Base-by-base conservation (phyloP, 2,113 vertebrate species). In the Steatornis caripensis region DNA sequence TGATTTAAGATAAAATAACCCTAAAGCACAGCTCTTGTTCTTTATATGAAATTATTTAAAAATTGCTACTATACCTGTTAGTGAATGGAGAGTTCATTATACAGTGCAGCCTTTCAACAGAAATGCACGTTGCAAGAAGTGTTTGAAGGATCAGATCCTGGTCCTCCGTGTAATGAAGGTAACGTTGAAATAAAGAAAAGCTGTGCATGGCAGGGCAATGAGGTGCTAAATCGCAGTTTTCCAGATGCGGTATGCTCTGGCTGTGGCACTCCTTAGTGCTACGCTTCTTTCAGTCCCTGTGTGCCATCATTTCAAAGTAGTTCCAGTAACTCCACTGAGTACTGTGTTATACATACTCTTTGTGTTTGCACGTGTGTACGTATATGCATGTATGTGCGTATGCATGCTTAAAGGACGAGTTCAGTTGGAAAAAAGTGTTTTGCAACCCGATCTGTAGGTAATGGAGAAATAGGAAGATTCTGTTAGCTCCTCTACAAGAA, bases 191-290 rank as follows among this genome's bases (percentile, higher is more conserved):
- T 43, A 48, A 54, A 71, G 23, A 51, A 74, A 51, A 37, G 41
- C 27, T 39, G 7, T 16, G 5, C 45, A 3, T 11, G 53, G 7
- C n/a, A n/a, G 21, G 45, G 18, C 53, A 87, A 13, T 0, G 1
- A 91, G 61, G 55, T 82, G 84, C 89, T 74, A 32, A 54, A 9
- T 34, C 23, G 24, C 22, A 23, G 3, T 54, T 77, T 86, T 89
- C 29, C 32, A 37, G 75, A 34, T 22, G 32, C 10, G 5, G 5
- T 20, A 1, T 43, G 26, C 18, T 89, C 49, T 84, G 62, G 18
- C 60, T 74, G 55, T 69, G 62, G 66, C 41, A 5, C 37, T 90
- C 21, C 32, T 51, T 84, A 22, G n/a, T 64, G 19, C 57, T 64
- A 2, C 7, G 2, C 22, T 65, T 51, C 66, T 87, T 39, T 43